These are phyloP conservation scores for Pelodiscus sinensis DNA, from an alignment of 2,113 vertebrate genomes.

Conservation along the genomic window DNA sequence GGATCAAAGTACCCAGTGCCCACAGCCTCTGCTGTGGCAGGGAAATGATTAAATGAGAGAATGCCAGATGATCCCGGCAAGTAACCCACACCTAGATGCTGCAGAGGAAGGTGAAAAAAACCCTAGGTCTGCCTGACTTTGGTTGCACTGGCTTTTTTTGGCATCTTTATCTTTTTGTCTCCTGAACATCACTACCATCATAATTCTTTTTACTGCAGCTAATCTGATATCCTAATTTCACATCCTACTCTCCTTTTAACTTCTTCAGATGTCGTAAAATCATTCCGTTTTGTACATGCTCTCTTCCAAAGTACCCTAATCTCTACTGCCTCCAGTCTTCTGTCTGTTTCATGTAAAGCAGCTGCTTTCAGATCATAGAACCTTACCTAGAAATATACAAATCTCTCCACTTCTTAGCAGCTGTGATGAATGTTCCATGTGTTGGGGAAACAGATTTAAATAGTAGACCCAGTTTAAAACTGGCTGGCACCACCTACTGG, in stretches of 20 bases:
- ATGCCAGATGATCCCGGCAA: not conserved
- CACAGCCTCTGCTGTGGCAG: not conserved
- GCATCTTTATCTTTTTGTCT: not conserved
- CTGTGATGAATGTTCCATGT: fast-evolving
- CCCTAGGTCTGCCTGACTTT: not conserved
- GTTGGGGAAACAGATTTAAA: not conserved
- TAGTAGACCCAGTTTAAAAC: not conserved
- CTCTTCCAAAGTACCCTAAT: no score
- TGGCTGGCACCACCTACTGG: conserved; percentile 57
- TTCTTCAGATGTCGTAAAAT: not conserved
- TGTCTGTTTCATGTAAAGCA: not conserved
- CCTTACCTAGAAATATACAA: not conserved
- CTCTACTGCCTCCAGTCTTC: not conserved
- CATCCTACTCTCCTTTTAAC: not conserved
- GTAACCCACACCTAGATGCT: not conserved
- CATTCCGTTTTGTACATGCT: not conserved
- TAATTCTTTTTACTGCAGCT: not conserved
- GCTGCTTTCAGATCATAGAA: not conserved
- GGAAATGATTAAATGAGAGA: not conserved
- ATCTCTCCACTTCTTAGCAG: not conserved
- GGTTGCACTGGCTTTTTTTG: not conserved
- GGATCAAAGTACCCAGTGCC: not conserved
- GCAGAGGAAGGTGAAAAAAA: not conserved
- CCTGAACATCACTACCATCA: not conserved
- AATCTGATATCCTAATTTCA: not conserved